Evolutionary conservation across 2,113 vertebrate genomes (phyloP).

Genomic region (Marmota flaviventris): DNA sequence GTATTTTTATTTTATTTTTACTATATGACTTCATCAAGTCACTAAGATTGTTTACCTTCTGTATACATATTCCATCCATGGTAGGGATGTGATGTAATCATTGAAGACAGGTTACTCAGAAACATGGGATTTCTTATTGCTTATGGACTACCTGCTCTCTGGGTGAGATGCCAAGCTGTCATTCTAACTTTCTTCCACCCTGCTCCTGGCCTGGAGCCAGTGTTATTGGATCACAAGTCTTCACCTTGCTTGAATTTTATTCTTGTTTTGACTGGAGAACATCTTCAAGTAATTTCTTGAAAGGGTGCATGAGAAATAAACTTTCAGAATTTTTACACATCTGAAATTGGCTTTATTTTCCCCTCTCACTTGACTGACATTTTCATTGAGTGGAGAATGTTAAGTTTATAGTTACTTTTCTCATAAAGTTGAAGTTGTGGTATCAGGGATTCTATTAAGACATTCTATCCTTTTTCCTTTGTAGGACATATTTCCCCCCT

Average conservation of each 20-base stretch:
- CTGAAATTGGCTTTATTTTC: constrained; percentile 7
- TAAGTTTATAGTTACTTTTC: constrained; percentile 29
- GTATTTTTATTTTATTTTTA: not conserved
- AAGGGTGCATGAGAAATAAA: constrained; percentile 32
- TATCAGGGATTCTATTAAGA: not conserved
- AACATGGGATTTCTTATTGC: not conserved
- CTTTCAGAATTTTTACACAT: not conserved
- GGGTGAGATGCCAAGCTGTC: not conserved
- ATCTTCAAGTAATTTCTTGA: constrained; percentile 8
- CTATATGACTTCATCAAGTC: not conserved
- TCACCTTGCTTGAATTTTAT: constrained; percentile 8
- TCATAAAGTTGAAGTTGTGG: not conserved
- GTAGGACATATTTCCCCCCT: not conserved
- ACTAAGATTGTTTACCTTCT: not conserved
- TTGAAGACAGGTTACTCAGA: not conserved
- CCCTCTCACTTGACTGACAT: not conserved
- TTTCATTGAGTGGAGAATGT: not conserved
- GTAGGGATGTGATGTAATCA: not conserved
- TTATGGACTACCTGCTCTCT: not conserved
- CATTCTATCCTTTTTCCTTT: not conserved
- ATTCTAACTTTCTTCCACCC: not conserved
- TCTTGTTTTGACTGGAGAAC: constrained; percentile 15
- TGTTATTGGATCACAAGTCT: not conserved
- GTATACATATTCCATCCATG: not conserved
- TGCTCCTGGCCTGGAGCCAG: not conserved